A percentile compares a stretch with the other conserved stretches of the same genome.
These are phyloP conservation scores for Tonatia bakeri DNA, from an alignment of 2,113 vertebrate species.

Conservation along the genomic window DNA sequence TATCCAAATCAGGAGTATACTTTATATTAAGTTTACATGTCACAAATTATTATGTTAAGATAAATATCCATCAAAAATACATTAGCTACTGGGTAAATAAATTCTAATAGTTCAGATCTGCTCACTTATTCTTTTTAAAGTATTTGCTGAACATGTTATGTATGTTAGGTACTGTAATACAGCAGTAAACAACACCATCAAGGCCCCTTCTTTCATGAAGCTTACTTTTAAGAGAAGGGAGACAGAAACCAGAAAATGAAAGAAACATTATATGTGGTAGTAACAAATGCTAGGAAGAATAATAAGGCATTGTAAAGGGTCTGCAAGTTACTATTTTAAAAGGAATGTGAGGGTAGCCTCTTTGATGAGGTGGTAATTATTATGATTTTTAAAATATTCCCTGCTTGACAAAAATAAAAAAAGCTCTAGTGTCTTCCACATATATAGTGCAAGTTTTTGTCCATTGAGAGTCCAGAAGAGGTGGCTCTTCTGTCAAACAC, in stretches of 20 bases:
- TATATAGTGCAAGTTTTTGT: neutral
- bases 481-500: neutral
- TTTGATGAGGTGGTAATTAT: neutral
- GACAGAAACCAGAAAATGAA: neutral
- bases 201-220: neutral
- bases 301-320: neutral
- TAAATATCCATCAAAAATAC: neutral
- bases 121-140: neutral
- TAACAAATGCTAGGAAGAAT: neutral
- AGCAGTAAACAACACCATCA: neutral
- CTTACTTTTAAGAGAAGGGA: neutral
- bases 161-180: neutral
- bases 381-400: neutral
- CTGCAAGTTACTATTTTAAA: neutral
- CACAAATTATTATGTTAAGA: neutral
- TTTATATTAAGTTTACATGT: neutral
- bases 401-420: neutral
- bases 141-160: neutral
- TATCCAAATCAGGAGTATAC: neutral
- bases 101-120: neutral
- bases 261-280: neutral
- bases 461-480: neutral
- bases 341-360: neutral
- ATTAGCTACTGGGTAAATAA: neutral
- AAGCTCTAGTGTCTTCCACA: neutral